These are phyloP conservation scores for Melinaea menophilus DNA, from an alignment of 2,888 invertebrate species.

Conservation along the genomic window DNA sequence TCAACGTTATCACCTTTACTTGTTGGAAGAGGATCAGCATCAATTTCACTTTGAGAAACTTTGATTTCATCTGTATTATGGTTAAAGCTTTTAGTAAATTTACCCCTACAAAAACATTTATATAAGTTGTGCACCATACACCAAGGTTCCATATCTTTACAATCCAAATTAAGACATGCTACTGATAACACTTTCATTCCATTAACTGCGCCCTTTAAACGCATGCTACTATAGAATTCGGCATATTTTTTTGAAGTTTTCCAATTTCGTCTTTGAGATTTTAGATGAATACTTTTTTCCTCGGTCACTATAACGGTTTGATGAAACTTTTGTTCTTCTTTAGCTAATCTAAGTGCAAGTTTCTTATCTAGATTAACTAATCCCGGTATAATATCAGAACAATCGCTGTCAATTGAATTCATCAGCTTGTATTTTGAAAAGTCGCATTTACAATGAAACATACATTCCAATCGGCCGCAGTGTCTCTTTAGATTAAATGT, in stretches of 20 bases:
- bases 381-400: constrained; percentile 48
- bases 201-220: constrained; percentile 43
- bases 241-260: constrained; percentile 80
- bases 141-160: constrained; percentile 76
- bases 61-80: constrained; percentile 16
- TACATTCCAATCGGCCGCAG: constrained; percentile 80
- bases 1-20: background rate
- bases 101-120: constrained; percentile 81
- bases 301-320: constrained; percentile 83
- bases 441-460: constrained; percentile 75
- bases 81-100: constrained; percentile 42
- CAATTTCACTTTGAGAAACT: constrained; percentile 11
- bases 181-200: constrained; percentile 43
- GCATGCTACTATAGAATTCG: constrained; percentile 67
- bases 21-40: background rate
- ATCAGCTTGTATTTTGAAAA: constrained; percentile 50
- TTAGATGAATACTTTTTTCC: constrained; percentile 81
- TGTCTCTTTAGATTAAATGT: constrained; percentile 71
- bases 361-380: constrained; percentile 68
- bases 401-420: constrained; percentile 43
- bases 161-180: constrained; percentile 46
- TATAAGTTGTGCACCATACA: constrained; percentile 83
- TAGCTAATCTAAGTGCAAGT: constrained; percentile 77
- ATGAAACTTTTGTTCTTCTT: constrained; percentile 84
- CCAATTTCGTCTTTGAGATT: constrained; percentile 75